Evolutionary conservation across 1,140 invertebrate genomes (phyloP).

Genomic region (Aporrectodea caliginosa): DNA sequence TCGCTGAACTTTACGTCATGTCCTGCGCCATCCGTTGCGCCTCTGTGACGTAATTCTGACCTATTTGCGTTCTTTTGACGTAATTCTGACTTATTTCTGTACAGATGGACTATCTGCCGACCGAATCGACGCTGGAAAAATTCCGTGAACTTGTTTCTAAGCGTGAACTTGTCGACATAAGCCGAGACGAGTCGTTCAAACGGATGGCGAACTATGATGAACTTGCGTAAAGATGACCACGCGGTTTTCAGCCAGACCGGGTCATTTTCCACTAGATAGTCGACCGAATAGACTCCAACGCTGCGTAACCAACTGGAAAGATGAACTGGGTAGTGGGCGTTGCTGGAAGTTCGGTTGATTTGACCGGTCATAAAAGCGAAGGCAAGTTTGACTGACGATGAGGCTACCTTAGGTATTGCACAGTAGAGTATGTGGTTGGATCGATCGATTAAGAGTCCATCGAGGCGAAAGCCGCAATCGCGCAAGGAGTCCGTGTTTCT

Average conservation of each 20-base stretch:
- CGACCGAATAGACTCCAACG: neutral
- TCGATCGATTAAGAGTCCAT: slow-evolving; percentile 5
- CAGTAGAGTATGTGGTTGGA: slow-evolving; percentile 14
- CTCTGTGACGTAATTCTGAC: neutral
- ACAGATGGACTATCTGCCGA: neutral
- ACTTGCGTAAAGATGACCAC: slow-evolving; percentile 34
- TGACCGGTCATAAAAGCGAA: neutral
- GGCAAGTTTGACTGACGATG: slow-evolving; percentile 9
- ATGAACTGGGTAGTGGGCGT: slow-evolving; percentile 32
- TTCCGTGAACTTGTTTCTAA: slow-evolving; percentile 8
- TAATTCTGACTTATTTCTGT: neutral
- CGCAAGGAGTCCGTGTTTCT: neutral
- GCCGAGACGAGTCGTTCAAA: slow-evolving; percentile 48
- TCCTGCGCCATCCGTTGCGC: neutral
- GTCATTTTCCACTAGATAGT: neutral
- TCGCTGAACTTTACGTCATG: slow-evolving; percentile 1
- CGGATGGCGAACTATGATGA: slow-evolving; percentile 50
- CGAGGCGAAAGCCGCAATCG: neutral
- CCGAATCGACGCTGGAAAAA: neutral
- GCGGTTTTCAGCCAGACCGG: slow-evolving; percentile 1
- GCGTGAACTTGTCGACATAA: slow-evolving; percentile 41
- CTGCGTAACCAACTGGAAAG: neutral
- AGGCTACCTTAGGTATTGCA: slow-evolving; percentile 18
- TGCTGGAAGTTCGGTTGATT: neutral
- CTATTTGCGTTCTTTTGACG: neutral